These are phyloP conservation scores for Synergus japonicus DNA, from an alignment of 2,888 invertebrate genomes.

Conservation along the genomic window DNA sequence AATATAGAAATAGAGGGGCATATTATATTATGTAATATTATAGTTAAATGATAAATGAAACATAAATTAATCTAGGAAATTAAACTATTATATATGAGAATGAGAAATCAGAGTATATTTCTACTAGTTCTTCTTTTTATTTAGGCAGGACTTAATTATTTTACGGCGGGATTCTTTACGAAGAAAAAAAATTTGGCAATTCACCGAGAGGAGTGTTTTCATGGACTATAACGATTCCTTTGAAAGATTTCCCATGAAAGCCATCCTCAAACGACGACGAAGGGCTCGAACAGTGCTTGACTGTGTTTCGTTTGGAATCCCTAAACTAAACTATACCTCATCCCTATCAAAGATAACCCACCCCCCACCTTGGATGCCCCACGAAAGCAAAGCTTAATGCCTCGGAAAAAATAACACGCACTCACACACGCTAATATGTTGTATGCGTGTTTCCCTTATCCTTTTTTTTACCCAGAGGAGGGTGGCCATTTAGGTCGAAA, in stretches of 20 bases:
- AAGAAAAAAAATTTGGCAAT: conserved; percentile 19
- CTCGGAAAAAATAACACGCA: conserved; percentile 76
- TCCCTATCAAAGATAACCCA: conserved; percentile 66
- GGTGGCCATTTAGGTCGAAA: conserved; percentile 73
- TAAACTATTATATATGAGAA: background rate
- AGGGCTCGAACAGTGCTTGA: conserved; percentile 60
- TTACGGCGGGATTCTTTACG: background rate
- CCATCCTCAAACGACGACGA: conserved; percentile 49
- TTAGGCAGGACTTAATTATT: background rate
- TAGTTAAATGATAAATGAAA: background rate
- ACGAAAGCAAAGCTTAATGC: conserved; percentile 74
- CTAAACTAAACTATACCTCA: conserved; percentile 70
- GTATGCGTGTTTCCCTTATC: conserved; percentile 62
- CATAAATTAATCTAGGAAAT: background rate
- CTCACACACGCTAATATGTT: conserved; percentile 57
- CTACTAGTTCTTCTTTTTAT: background rate
- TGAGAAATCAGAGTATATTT: background rate
- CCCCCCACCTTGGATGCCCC: conserved; percentile 62
- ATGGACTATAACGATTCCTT: conserved; percentile 49
- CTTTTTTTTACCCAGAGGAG: conserved; percentile 64
- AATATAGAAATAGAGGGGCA: background rate
- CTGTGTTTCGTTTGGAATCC: conserved; percentile 68
- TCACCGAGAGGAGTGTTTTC: conserved; percentile 35
- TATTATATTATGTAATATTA: conserved; percentile 15
- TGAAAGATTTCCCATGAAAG: conserved; percentile 49